Base-by-base conservation (phyloP, 2,797 vertebrate genomes). In the Gymnodraco acuticeps region DNA sequence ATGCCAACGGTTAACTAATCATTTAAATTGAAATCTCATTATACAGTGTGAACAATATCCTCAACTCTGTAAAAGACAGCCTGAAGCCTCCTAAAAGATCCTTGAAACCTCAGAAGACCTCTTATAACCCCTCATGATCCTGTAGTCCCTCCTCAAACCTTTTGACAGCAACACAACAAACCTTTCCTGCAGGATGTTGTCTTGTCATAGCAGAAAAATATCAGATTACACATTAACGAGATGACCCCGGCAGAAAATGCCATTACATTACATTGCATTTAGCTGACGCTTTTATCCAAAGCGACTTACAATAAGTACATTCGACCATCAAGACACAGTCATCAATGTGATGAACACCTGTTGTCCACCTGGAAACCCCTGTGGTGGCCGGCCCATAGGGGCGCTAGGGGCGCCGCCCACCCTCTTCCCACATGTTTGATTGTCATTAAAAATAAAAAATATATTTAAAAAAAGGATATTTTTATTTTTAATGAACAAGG, bases 261-360 rank as follows among this genome's bases (percentile, higher is more conserved):
- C 19, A 48, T 55, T 15, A 31, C 42, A 58, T 42, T 20, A 60
- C n/a, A n/a, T n/a, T n/a, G n/a, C n/a, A n/a, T n/a, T n/a, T n/a
- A n/a, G n/a, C n/a, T n/a, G n/a, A n/a, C n/a, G n/a, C n/a, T n/a
- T n/a, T n/a, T n/a, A n/a, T n/a, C n/a, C n/a, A n/a, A n/a, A n/a
- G n/a, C n/a, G n/a, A n/a, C n/a, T n/a, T n/a, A n/a, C n/a, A n/a
- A n/a, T n/a, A n/a, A n/a, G n/a, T n/a, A n/a, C n/a, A n/a, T n/a
- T n/a, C n/a, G n/a, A n/a, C n/a, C n/a, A n/a, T n/a, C n/a, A n/a
- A n/a, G n/a, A n/a, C 45, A 27, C 27, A 27, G 27, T 5, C 58
- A 63, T 77, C 67, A 60, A 33, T 43, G 50, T 50, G 20, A 77
- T 73, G 46, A 60, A 33, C 62, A 71, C 46, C 52, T 54, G 51